phyloP scores from a whole-genome alignment of 2,113 vertebrate genomes.

The Gymnarchus niloticus region DNA sequence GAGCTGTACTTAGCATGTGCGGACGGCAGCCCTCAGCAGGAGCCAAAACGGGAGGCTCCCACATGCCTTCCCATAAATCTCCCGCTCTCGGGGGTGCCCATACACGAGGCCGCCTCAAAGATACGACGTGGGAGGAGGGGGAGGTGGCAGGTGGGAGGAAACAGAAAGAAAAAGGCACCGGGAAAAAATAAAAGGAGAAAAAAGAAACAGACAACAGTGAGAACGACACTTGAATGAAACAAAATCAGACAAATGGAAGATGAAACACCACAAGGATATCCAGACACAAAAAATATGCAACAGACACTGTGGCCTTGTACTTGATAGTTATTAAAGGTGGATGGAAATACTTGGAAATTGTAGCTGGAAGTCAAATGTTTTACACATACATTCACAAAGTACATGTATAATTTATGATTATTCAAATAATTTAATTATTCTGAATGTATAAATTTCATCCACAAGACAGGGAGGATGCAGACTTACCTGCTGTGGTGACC shows the following conservation, averaged over 20 bases:
- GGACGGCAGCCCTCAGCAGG: background rate
- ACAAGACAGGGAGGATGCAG: background rate
- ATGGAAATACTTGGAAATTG: background rate
- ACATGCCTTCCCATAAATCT: background rate
- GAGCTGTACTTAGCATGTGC: background rate
- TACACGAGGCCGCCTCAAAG: background rate
- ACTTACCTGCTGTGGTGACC: constrained; percentile 64
- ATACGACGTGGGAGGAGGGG: background rate
- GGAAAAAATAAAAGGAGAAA: background rate
- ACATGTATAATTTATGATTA: background rate
- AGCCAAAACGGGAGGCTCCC: background rate
- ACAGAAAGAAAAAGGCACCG: background rate
- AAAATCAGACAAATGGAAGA: background rate
- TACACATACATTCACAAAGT: background rate
- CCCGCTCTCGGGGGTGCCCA: background rate
- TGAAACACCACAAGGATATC: background rate
- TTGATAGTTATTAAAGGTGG: background rate
- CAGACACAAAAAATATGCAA: background rate
- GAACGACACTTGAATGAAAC: background rate
- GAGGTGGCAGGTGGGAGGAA: background rate
- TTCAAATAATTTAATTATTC: background rate
- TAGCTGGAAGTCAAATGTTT: background rate
- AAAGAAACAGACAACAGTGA: background rate
- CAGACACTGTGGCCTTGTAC: background rate
- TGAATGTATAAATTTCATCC: background rate